Conservation (phyloP, 2,797 vertebrate genomes). For the Siniperca scherzeri region DNA sequence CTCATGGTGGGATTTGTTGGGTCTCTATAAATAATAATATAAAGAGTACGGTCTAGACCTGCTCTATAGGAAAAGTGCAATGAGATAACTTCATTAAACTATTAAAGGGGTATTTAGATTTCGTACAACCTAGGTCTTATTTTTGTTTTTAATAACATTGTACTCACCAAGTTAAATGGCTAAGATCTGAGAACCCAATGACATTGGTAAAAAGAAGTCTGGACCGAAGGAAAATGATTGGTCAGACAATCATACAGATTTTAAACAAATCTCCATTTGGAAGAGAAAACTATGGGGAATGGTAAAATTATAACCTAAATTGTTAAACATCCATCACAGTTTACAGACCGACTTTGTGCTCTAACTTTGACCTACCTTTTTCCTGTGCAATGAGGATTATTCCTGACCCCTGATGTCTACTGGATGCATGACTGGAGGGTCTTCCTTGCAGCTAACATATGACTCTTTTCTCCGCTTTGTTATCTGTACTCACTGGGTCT, state of each 20-base stretch:
- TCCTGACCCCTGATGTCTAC: not conserved
- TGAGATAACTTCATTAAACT: too few relatives aligned
- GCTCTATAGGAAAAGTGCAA: too few relatives aligned
- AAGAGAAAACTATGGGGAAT: not conserved
- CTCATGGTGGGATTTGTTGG: too few relatives aligned
- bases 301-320: not conserved
- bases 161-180: not conserved
- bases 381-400: not conserved
- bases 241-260: not conserved
- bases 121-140: not conserved
- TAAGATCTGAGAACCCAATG: not conserved
- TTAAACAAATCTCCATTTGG: not conserved
- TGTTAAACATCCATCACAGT: not conserved
- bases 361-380: not conserved
- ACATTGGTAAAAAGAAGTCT: not conserved
- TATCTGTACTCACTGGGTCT: not conserved
- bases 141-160: not conserved
- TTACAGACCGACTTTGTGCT: not conserved
- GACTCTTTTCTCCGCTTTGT: not conserved
- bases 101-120: constrained; percentile 9
- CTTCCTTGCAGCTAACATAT: too few relatives aligned
- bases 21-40: too few relatives aligned
- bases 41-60: too few relatives aligned
- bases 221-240: not conserved
- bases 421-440: too few relatives aligned